phyloP scores from a whole-genome alignment of 2,888 invertebrate species.

The Nebria brevicollis region DNA sequence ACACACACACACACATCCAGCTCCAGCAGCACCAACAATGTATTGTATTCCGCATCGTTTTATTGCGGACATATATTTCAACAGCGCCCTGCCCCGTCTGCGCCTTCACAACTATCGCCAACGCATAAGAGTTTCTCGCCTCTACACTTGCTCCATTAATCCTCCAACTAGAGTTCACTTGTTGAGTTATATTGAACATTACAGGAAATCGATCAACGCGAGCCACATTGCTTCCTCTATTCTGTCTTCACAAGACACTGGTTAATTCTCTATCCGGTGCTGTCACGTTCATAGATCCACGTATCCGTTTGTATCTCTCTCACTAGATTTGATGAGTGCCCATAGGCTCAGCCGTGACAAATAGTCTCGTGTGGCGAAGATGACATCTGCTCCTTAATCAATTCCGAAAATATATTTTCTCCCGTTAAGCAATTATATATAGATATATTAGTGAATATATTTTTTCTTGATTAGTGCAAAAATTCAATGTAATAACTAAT shows the following conservation, averaged over 20 bases:
- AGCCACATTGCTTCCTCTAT: conserved; percentile 4
- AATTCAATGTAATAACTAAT: background rate
- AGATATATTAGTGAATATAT: no score
- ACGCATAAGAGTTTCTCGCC: background rate
- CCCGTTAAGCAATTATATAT: no score
- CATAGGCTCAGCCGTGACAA: background rate
- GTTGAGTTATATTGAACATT: conserved; percentile 47
- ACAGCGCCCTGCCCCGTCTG: conserved; percentile 28
- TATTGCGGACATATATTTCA: conserved; percentile 48
- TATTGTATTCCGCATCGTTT: conserved; percentile 47
- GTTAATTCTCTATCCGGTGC: conserved; percentile 33
- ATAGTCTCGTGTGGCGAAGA: background rate
- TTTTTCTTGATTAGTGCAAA: background rate
- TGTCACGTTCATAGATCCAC: conserved; percentile 24
- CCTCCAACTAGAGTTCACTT: conserved; percentile 32
- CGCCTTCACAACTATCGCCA: conserved; percentile 15
- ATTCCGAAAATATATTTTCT: no score
- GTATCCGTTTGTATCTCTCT: background rate
- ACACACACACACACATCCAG: conserved; percentile 3
- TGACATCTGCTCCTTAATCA: background rate
- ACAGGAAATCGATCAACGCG: conserved; percentile 42
- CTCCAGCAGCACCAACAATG: conserved; percentile 34
- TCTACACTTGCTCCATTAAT: conserved; percentile 19
- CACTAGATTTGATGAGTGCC: background rate
- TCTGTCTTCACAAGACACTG: conserved; percentile 20